A percentile compares a stretch with the other conserved stretches of the same genome.
Conservation (phyloP, 1,140 invertebrate genomes). For the Dolichoris vasculosae region DNA sequence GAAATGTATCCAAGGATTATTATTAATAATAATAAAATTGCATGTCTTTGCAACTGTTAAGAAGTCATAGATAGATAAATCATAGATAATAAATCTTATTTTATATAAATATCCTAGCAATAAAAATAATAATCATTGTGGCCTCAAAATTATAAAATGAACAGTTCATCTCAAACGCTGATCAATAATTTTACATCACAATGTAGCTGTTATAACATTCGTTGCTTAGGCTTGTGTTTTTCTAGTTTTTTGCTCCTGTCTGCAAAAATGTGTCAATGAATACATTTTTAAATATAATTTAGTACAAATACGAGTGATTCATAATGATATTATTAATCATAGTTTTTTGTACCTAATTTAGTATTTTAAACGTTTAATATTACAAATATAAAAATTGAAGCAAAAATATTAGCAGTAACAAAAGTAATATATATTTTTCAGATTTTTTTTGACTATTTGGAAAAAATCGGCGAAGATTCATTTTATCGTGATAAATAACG, state of each 20-base stretch:
- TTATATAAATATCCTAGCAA: background rate
- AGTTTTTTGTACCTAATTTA: background rate
- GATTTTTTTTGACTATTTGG: too few species aligned
- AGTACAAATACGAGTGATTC: background rate
- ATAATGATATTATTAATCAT: background rate
- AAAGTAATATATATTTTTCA: background rate
- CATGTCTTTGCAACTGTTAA: background rate
- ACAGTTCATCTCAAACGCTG: background rate
- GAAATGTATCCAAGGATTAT: background rate
- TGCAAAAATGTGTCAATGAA: background rate
- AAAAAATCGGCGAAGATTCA: too few species aligned
- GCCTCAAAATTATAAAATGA: background rate
- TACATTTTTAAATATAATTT: background rate
- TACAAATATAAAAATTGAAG: background rate
- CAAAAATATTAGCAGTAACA: background rate
- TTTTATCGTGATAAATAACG: too few species aligned
- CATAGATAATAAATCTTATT: constrained; percentile 4
- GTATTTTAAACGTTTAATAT: background rate
- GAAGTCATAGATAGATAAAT: background rate
- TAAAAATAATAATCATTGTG: background rate
- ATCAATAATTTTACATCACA: background rate
- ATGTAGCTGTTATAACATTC: background rate
- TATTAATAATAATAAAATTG: background rate
- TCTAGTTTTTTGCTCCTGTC: background rate
- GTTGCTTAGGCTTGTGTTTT: background rate